A percentile compares a stretch with the other conserved stretches of the same genome.
phyloP scores from a whole-genome alignment of 2,113 vertebrate genomes.

The Heterochromis multidens region DNA sequence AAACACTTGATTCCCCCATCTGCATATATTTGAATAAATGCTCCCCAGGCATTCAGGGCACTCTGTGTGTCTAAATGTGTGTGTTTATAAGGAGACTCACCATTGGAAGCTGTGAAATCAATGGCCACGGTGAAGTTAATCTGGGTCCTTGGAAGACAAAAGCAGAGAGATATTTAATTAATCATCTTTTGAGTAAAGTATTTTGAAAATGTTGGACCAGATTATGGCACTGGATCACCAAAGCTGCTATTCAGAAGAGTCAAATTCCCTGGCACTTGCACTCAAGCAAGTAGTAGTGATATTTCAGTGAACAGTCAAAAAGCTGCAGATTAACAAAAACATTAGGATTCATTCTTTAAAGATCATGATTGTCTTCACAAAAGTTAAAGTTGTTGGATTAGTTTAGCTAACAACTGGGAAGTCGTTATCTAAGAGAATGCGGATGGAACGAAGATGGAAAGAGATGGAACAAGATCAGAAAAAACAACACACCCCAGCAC shows the following conservation, averaged over 20 bases:
- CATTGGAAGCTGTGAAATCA: constrained; percentile 98
- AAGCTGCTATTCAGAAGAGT: not conserved
- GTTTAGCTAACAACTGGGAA: fast-evolving
- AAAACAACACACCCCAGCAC: not conserved
- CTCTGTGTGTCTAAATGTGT: not conserved
- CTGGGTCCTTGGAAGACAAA: constrained; percentile 87
- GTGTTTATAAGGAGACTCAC: constrained; percentile 73
- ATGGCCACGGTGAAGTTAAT: constrained; percentile 99
- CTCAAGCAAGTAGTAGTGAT: not conserved
- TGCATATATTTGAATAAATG: constrained; percentile 62
- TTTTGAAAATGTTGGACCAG: not conserved
- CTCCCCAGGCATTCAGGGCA: not conserved
- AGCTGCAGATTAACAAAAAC: not conserved
- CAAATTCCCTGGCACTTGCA: not conserved
- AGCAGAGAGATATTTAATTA: constrained; percentile 39
- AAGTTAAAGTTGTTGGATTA: not conserved
- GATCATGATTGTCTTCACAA: not conserved
- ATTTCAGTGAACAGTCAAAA: fast-evolving
- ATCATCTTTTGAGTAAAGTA: not conserved
- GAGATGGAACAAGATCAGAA: not conserved
- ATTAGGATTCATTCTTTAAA: not conserved
- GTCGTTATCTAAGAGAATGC: not conserved
- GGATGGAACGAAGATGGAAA: not conserved
- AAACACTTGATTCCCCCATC: constrained; percentile 45
- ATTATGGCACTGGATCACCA: not conserved